These are phyloP conservation scores for Euwallacea fornicatus DNA, from an alignment of 1,140 invertebrate genomes.

Conservation along the genomic window DNA sequence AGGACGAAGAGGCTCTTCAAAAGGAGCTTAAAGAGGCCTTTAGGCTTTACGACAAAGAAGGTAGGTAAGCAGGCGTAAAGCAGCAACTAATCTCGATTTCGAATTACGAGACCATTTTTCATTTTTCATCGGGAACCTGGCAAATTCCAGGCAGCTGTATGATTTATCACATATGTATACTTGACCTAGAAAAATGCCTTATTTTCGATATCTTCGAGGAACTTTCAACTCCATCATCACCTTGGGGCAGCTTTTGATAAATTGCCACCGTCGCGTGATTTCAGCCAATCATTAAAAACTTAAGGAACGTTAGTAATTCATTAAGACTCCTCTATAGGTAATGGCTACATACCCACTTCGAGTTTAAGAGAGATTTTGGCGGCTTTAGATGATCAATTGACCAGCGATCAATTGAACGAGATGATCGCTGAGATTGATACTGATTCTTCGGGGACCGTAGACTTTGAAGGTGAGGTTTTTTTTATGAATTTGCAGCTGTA, in stretches of 20 bases:
- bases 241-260: slow-evolving; percentile 14
- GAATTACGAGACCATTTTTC: background rate
- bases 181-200: slow-evolving; percentile 23
- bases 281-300: slow-evolving; percentile 9
- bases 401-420: slow-evolving; percentile 77
- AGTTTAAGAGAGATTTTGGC: slow-evolving; percentile 76
- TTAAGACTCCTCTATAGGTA: slow-evolving; percentile 57
- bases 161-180: slow-evolving; percentile 12
- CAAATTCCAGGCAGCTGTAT: background rate
- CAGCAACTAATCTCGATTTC: background rate
- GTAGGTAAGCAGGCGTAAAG: slow-evolving; percentile 48
- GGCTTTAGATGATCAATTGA: slow-evolving; percentile 79
- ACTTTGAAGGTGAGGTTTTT: slow-evolving; percentile 73
- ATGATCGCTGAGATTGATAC: slow-evolving; percentile 85
- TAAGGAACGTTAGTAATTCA: background rate
- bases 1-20: slow-evolving; percentile 78
- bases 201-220: slow-evolving; percentile 15
- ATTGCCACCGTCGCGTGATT: slow-evolving; percentile 11
- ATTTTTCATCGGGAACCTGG: slow-evolving; percentile 7
- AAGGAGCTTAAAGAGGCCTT: slow-evolving; percentile 76
- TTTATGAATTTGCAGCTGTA: slow-evolving; percentile 1
- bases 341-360: slow-evolving; percentile 80
- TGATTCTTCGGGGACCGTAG: slow-evolving; percentile 79
- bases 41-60: slow-evolving; percentile 73
- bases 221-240: slow-evolving; percentile 13